phyloP scores from a whole-genome alignment of 2,797 vertebrate species.

The Onychomys torridus region DNA sequence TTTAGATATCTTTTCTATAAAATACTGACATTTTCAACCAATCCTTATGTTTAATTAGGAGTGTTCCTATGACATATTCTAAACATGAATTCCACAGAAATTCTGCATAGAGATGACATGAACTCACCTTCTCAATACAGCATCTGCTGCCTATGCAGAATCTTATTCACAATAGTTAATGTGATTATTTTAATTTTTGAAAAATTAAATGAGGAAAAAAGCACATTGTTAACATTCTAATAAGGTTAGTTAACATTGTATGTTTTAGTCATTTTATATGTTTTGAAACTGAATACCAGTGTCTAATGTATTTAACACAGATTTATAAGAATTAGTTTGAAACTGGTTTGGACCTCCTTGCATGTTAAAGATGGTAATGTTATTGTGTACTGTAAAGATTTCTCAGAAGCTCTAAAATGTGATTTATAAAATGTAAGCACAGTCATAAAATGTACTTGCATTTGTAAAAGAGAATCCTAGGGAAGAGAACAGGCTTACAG shows the following conservation, averaged over 20 bases:
- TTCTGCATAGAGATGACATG: background rate
- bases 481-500: background rate
- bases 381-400: background rate
- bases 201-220: background rate
- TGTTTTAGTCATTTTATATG: background rate
- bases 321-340: background rate
- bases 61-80: background rate
- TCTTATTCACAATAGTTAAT: background rate
- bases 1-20: background rate
- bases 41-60: background rate
- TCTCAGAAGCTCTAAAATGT: background rate
- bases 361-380: background rate
- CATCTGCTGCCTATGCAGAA: background rate
- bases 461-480: background rate
- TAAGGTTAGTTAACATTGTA: background rate
- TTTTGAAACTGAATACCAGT: conserved; percentile 13
- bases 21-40: background rate
- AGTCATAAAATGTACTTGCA: background rate
- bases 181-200: background rate
- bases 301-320: background rate
- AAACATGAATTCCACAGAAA: background rate
- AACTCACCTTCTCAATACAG: background rate
- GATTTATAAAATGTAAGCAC: background rate
- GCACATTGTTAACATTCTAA: background rate
- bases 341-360: background rate